Conservation (phyloP, 1,140 invertebrate genomes). For the Ganaspis sp. region DNA sequence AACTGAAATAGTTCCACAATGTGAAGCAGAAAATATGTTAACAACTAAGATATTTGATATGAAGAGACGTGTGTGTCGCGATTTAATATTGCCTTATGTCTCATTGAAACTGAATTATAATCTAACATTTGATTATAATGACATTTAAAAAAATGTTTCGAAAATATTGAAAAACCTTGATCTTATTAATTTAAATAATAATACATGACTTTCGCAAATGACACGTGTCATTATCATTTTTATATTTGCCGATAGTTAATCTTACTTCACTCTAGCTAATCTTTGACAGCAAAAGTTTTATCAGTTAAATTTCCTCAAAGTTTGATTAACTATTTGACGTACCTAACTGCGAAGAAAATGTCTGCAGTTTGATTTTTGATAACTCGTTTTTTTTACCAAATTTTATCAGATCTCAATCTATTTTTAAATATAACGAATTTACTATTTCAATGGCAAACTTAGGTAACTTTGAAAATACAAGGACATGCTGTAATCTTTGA, state of each 20-base stretch:
- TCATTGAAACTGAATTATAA: too few species aligned
- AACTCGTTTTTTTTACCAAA: not conserved
- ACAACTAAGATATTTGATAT: not conserved
- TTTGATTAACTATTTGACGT: not conserved
- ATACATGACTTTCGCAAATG: not conserved
- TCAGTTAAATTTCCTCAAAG: not conserved
- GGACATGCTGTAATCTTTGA: not conserved
- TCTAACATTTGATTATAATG: too few species aligned
- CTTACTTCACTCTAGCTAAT: too few species aligned
- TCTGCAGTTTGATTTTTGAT: not conserved
- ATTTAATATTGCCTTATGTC: too few species aligned
- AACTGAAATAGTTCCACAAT: not conserved
- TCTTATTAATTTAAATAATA: too few species aligned
- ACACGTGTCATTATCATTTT: not conserved
- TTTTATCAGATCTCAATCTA: not conserved
- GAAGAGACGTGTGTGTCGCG: too few species aligned
- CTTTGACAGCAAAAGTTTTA: not conserved
- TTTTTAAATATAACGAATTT: not conserved
- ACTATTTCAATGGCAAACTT: not conserved
- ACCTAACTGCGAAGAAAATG: not conserved
- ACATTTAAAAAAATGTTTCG: too few species aligned
- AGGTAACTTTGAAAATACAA: not conserved
- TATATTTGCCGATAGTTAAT: not conserved
- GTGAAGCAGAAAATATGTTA: not conserved
- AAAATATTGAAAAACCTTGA: too few species aligned